phyloP scores from a whole-genome alignment of 2,888 invertebrate genomes.

The Cryptophagus acutangulus region DNA sequence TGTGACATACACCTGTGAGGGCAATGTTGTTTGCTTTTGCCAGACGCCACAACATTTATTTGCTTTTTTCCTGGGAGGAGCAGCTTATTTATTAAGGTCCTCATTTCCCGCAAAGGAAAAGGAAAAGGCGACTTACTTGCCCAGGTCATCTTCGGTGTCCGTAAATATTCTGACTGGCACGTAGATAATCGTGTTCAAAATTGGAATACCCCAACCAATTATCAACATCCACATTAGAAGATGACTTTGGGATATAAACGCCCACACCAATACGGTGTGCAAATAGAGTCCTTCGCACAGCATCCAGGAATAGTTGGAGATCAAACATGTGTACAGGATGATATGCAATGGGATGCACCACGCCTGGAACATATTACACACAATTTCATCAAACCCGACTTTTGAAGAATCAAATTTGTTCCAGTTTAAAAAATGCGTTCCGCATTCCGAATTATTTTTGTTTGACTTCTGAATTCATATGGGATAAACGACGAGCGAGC shows the following conservation, averaged over 20 bases:
- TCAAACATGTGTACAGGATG: slow-evolving; percentile 78
- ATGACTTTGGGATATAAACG: slow-evolving; percentile 84
- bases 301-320: slow-evolving; percentile 96
- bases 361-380: slow-evolving; percentile 56
- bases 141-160: slow-evolving; percentile 49
- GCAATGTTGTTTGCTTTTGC: slow-evolving; percentile 4
- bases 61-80: no score
- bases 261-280: slow-evolving; percentile 86
- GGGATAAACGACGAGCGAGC: no score
- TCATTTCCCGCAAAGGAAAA: background rate
- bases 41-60: no score
- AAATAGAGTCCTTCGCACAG: slow-evolving; percentile 91
- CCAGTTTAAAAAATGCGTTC: no score
- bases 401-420: no score
- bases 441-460: no score
- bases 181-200: slow-evolving; percentile 62
- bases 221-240: slow-evolving; percentile 77
- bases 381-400: no score
- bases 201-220: slow-evolving; percentile 81
- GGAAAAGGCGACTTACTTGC: slow-evolving; percentile 52
- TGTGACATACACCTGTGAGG: slow-evolving; percentile 4
- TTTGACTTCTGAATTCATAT: no score
- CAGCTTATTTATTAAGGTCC: no score
- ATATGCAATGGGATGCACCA: slow-evolving; percentile 81
- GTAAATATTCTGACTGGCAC: slow-evolving; percentile 59